These are phyloP conservation scores for Phylloscopus collybita DNA, from an alignment of 2,797 vertebrate species.

Conservation along the genomic window DNA sequence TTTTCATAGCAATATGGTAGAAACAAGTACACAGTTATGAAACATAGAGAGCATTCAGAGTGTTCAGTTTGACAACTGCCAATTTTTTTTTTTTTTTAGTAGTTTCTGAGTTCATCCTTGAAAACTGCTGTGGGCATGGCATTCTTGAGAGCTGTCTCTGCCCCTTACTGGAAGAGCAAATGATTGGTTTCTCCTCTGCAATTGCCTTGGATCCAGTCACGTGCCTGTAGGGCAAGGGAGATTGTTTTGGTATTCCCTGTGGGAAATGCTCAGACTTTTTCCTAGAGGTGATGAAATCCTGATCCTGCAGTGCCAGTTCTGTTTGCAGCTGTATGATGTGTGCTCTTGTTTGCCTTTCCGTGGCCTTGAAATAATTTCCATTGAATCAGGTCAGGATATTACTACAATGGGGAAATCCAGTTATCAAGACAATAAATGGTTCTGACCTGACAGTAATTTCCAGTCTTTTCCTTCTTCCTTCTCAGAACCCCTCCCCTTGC, in stretches of 20 bases:
- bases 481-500: not conserved
- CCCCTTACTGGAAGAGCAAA: not conserved
- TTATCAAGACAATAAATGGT: not conserved
- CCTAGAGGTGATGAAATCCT: constrained; percentile 15
- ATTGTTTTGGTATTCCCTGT: not conserved
- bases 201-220: not conserved
- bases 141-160: not conserved
- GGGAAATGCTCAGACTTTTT: not conserved
- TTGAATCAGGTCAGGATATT: not conserved
- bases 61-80: not conserved
- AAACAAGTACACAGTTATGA: not conserved
- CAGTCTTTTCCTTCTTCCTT: not conserved
- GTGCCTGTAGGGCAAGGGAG: not conserved
- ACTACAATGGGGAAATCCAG: not conserved
- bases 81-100: not conserved
- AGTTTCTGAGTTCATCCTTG: not conserved
- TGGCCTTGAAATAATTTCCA: not conserved
- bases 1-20: not conserved
- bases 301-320: not conserved
- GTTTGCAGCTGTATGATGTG: not conserved
- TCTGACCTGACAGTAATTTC: not conserved
- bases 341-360: not conserved
- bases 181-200: not conserved
- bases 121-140: not conserved
- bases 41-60: not conserved